phyloP scores from a whole-genome alignment of 2,113 vertebrate genomes.

The Calidris pugnax region DNA sequence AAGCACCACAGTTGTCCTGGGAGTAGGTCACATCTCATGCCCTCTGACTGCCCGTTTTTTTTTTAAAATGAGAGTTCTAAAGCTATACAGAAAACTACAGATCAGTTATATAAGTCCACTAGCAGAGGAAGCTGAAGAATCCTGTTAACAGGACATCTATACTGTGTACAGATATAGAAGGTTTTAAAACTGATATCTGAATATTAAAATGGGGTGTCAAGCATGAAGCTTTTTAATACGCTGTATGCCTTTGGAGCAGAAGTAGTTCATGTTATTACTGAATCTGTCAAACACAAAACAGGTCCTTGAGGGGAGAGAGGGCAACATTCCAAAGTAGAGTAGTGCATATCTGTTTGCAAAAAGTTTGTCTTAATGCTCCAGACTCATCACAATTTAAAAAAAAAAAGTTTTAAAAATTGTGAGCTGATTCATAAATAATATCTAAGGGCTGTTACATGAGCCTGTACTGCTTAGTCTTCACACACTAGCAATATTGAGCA shows the following conservation, averaged over 20 bases:
- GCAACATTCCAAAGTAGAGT: conserved; percentile 65
- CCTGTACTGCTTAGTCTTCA: conserved; percentile 72
- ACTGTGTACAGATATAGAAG: conserved; percentile 11
- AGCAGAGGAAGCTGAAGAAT: conserved; percentile 3
- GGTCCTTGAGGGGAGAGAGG: conserved; percentile 53
- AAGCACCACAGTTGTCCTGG: conserved; percentile 67
- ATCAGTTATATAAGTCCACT: conserved; percentile 33
- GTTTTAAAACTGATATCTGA: conserved; percentile 51
- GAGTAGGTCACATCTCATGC: conserved; percentile 54
- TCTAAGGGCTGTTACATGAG: conserved; percentile 75
- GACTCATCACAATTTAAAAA: conserved; percentile 64
- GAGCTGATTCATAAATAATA: conserved; percentile 74
- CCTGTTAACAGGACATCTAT: conserved; percentile 3
- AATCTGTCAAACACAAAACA: conserved; percentile 2
- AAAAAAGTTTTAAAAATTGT: conserved; percentile 64
- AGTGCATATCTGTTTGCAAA: conserved; percentile 67
- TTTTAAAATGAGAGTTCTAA: conserved; percentile 21
- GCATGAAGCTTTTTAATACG: conserved; percentile 50
- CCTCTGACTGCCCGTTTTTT: conserved; percentile 25
- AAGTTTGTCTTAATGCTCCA: conserved; percentile 61
- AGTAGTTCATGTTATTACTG: conserved; percentile 19
- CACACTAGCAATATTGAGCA: conserved; percentile 76
- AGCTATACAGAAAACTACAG: conserved; percentile 52
- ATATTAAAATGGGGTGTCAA: conserved; percentile 41
- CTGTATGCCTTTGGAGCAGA: conserved; percentile 52